phyloP scores from a whole-genome alignment of 2,113 vertebrate species.

The Oncorhynchus masou region DNA sequence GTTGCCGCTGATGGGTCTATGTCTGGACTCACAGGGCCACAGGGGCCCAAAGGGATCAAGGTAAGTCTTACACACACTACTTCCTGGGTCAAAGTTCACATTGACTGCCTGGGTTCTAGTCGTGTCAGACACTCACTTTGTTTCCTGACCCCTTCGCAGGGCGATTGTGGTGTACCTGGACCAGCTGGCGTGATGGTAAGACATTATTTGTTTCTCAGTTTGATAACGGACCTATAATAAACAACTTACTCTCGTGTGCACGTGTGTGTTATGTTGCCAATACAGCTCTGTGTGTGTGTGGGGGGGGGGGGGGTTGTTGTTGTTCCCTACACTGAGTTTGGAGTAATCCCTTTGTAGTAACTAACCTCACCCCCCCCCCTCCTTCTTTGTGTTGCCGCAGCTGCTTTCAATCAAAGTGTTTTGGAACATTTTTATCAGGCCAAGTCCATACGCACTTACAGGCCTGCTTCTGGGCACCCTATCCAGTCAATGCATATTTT shows the following conservation, averaged over 20 bases:
- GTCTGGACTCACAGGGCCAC: constrained; percentile 64
- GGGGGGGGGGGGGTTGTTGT: too few relatives aligned
- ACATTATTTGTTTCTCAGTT: neutral
- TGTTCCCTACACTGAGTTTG: too few relatives aligned
- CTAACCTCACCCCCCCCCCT: neutral
- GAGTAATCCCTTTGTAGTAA: neutral
- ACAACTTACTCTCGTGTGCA: constrained; percentile 1
- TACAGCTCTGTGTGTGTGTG: neutral
- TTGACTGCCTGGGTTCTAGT: neutral
- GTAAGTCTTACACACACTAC: constrained; percentile 36
- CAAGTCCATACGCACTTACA: neutral
- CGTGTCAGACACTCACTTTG: neutral
- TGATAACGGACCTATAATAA: too few relatives aligned
- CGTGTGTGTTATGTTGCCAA: neutral
- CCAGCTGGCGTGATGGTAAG: constrained; percentile 79
- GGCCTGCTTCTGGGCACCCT: constrained; percentile 5
- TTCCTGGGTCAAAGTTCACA: constrained; percentile 15
- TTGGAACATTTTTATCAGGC: constrained; percentile 32
- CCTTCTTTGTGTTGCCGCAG: constrained; percentile 22
- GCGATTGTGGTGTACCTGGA: constrained; percentile 79
- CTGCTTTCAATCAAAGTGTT: constrained; percentile 41
- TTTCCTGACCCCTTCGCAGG: constrained; percentile 70
- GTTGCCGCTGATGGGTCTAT: constrained; percentile 71
- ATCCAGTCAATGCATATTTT: constrained; percentile 6
- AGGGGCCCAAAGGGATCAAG: constrained; percentile 79